These are phyloP conservation scores for Chroicocephalus ridibundus DNA, from an alignment of 2,113 vertebrate species.

Conservation along the genomic window DNA sequence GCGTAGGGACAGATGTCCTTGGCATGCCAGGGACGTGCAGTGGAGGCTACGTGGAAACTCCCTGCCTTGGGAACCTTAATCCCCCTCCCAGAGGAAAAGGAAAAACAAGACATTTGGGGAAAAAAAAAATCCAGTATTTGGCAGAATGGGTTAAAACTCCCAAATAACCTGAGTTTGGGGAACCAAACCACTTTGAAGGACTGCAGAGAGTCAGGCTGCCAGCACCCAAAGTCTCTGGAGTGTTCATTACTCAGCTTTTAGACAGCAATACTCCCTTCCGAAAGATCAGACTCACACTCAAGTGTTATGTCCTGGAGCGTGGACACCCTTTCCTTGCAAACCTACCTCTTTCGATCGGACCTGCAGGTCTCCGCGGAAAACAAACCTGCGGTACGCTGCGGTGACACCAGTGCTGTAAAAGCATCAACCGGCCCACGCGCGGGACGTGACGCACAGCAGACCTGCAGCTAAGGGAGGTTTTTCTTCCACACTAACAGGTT, in stretches of 20 bases:
- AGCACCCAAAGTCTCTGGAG: background rate
- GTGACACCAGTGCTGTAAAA: background rate
- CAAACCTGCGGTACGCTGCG: background rate
- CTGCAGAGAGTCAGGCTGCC: background rate
- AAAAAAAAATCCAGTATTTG: rapidly evolving
- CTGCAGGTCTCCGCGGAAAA: background rate
- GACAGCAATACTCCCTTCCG: rapidly evolving
- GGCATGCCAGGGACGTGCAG: rapidly evolving
- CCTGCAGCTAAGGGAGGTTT: background rate
- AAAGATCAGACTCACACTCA: background rate
- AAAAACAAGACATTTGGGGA: rapidly evolving
- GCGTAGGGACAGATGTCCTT: rapidly evolving
- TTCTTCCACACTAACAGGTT: background rate
- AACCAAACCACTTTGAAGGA: background rate
- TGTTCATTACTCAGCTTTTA: background rate
- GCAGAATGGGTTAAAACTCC: background rate
- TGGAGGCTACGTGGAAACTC: background rate
- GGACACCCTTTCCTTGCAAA: background rate
- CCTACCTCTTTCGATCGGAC: rapidly evolving
- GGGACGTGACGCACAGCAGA: rapidly evolving
- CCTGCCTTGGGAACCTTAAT: background rate
- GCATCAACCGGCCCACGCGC: rapidly evolving
- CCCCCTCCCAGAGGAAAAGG: background rate
- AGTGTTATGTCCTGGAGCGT: rapidly evolving
- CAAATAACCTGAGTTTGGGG: background rate